Base-by-base conservation (phyloP, 2,888 invertebrate species). In the Aphidius colemani region DNA sequence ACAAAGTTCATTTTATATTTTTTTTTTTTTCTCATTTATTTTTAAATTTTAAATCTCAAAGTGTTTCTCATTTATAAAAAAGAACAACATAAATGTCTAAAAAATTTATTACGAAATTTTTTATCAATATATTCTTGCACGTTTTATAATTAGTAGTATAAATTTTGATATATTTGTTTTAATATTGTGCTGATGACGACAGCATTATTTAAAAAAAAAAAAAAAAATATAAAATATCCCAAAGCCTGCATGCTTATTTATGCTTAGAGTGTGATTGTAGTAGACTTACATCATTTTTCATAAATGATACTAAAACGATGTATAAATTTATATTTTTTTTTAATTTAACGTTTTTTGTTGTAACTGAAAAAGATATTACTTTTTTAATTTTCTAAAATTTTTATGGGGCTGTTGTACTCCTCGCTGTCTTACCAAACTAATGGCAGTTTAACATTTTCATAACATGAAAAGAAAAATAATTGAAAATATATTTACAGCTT, bases 191-290 rank as follows among this genome's bases (percentile, higher is more conserved):
- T 30, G 30, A 30, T 30, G 30, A 30, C 30, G 30, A 30, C 30
- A 30, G 30, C 30, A 30, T 3, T 30, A 30, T 30, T 30, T 3
- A 30, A 4, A 30, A 5, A 30, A 30, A 18, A 46, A 46, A 46
- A 45, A 57, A 44, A 51, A 46, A 50, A 45, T 44, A 18, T 50
- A n/a, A 13, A 49, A 57, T 30, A 30, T 68, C 70, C 71, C 59
- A 67, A 43, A 68, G 72, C 75, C 73, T 69, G 80, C 80, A 80
- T 79, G 80, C 60, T 73, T 30, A 30, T 30, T 30, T 71, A 64
- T 66, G 79, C 79, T 79, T 80, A 80, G 80, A 80, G 80, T 80
- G 80, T 80, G 80, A 80, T 80, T 79, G 78, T 78, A 72, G 78
- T 79, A 79, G 80, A 80, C 70, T 70, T 68, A 69, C 69, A 69